Evolutionary conservation across 2,797 vertebrate species (phyloP), one percentile per base, ranked within the genome.

Genomic region (Catamblyrhynchus diadema): DNA sequence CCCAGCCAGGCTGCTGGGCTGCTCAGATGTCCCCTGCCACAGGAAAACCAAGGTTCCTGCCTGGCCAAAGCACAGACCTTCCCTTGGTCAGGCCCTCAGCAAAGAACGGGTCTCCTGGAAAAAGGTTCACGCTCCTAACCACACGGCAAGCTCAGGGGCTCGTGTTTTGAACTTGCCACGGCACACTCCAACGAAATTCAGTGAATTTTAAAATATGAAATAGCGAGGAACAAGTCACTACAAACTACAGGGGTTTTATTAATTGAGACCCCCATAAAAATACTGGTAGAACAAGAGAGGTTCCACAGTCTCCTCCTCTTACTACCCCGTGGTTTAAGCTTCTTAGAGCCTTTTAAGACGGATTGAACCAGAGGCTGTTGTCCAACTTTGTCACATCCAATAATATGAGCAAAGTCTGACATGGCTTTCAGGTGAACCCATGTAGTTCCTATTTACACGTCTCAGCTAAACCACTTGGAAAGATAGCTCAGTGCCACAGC

Each of bases 391-490:
- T 97, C 96, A 97, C 90, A 88, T 95, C 53, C 69, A 95, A 94
- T 96, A 94, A 96, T 72, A 71, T 88, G 51, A 65, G 69, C 45
- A 59, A 95, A 95, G 62, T 60, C 70, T 95, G 94, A 95, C 79
- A 65, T 72, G 95, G 93, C 96, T 97, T 97, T 97, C 94, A 95
- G 95, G 92, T 97, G 95, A 97, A 97, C 96, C 94, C 95, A 0
- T 74, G 80, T 69, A 90, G 95, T 44, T 97, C 85, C 88, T 89
- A 89, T 78, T 95, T 90, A 82, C 85, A 62, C 33, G 51, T 61
- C 88, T 78, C 83, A 33, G 60, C 81, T 91, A 91, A 94, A 94
- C 78, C 25, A 18, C 89, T 84, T 61, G 94, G 85, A 88, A 94
- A 89, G 80, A 86, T 0, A 70, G 74, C 14, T 90, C 54, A 89